Evolutionary conservation across 2,113 vertebrate species (phyloP), one percentile per base, ranked within the genome.

Genomic region (Seriola aureovittata): DNA sequence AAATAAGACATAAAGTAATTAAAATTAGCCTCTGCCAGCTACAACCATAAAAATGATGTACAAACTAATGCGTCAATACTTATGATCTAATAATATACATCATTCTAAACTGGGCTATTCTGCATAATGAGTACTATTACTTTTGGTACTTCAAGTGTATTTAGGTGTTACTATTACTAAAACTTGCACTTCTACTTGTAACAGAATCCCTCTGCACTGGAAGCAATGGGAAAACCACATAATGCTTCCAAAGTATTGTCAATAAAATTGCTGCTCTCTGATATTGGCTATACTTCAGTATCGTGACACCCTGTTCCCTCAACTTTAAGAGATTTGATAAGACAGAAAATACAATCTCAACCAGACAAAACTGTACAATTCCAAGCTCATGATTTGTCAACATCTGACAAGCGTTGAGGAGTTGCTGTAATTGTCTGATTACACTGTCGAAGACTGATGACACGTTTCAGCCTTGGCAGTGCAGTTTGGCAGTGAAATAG

Each of bases 361-460:
- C 10, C 44, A 16, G 25, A 59, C 75, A 77, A 8, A 78, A 42
- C 38, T 7, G 32, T 44, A 32, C 21, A 55, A 67, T 77, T 70
- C 36, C 71, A 65, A 60, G 13, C 19, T 59, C n/a, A 48, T 65
- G 44, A 70, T 32, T 36, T 58, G 25, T 80, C 60, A 67, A 12
- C 25, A 9, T 44, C 13, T 38, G 19, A 59, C 23, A 64, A 64
- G 16, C 23, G 38, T 17, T 7, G 40, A 67, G 17, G 5, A 67
- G 8, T 71, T 71, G 62, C 48, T 65, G 16, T 63, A 52, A 21
- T 60, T 23, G 17, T 54, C 21, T 44, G 42, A 75, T 44, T 29
- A 23, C 11, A 29, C 44, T n/a, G 29, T 50, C 32, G 40, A 8
- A 54, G 65, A 58, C 54, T 58, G 19, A 23, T 68, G 34, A 52